Base-by-base conservation (phyloP, 1,140 invertebrate genomes). In the Brachionus paranguensis region DNA sequence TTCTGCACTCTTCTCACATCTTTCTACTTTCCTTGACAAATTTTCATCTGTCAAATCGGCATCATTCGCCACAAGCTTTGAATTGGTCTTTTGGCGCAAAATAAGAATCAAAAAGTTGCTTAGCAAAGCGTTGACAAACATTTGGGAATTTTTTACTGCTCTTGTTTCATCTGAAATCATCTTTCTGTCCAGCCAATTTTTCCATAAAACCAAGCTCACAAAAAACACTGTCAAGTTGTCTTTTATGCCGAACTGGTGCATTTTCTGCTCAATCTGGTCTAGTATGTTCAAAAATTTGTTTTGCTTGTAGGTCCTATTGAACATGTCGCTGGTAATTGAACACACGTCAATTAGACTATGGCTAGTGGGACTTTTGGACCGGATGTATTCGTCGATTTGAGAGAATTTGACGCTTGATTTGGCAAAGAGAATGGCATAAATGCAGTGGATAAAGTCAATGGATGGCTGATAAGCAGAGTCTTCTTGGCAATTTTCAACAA, bases 371-470 rank as follows among this genome's bases (percentile, higher is more conserved):
- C 8, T 29, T 53, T 76, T 76, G 12, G 72, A 12, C 7, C 72
- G 72, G 24, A 76, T 76, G 33, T 50, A 50, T n/a, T 76, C 72
- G 72, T 76, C 72, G 33, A 76, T 76, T 76, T 76, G 72, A 14
- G 72, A 24, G 27, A 50, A 76, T 50, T 76, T 76, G 5, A 50
- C 33, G 7, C 27, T 24, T 11, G 43, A 76, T 53, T 76, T 76
- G 1, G 17, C 20, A 12, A 47, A 76, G 14, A 76, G 27, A 27
- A 76, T 50, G 7, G 20, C 20, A 20, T 76, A 76, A 27, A 76
- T 50, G 20, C 20, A 50, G 11, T 50, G 41, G 12, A 76, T 24
- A 27, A 76, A 47, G 2, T 76, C 43, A 20, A 76, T 50, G 3
- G 72, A 47, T 29, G 72, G 72, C n/a, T 47, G 43, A 53, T 53